A percentile compares a stretch with the other conserved stretches of the same genome.
Conservation (phyloP, 2,888 invertebrate species). For the Pachymerium ferrugineum region DNA sequence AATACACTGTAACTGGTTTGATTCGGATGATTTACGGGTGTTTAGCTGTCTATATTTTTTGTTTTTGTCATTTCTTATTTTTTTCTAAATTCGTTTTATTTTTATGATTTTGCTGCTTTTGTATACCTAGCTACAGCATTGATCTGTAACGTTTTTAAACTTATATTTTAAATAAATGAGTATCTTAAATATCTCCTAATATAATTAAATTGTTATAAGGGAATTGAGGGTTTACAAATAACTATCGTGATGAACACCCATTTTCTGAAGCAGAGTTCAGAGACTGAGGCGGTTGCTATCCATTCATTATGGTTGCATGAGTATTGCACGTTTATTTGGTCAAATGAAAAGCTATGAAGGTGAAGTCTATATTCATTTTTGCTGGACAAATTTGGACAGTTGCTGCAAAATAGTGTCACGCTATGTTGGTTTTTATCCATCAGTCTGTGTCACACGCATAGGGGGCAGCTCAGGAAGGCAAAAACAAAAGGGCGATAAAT, state of each 20-base stretch:
- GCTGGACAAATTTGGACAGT: slow-evolving; percentile 10
- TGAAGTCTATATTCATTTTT: not conserved
- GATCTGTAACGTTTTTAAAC: too few relatives aligned
- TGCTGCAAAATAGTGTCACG: not conserved
- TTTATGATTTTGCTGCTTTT: not conserved
- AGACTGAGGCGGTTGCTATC: not conserved
- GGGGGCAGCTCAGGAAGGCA: not conserved
- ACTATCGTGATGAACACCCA: not conserved
- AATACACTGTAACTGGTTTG: slow-evolving; percentile 1
- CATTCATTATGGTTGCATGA: slow-evolving; percentile 18
- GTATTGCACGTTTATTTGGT: slow-evolving; percentile 1
- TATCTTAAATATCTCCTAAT: too few relatives aligned
- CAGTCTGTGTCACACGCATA: slow-evolving; percentile 6
- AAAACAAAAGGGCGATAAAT: not conserved
- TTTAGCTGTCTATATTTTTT: too few relatives aligned
- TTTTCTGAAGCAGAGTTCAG: not conserved
- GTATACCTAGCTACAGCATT: too few relatives aligned
- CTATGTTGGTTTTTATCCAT: not conserved
- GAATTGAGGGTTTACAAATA: too few relatives aligned
- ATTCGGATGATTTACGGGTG: not conserved
- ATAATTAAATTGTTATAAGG: too few relatives aligned
- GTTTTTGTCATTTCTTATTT: not conserved
- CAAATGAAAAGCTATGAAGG: not conserved
- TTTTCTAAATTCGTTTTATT: not conserved
- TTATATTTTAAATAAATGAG: too few relatives aligned